These are phyloP conservation scores for Polydrusus tereticollis DNA, from an alignment of 2,888 invertebrate genomes.

Conservation along the genomic window DNA sequence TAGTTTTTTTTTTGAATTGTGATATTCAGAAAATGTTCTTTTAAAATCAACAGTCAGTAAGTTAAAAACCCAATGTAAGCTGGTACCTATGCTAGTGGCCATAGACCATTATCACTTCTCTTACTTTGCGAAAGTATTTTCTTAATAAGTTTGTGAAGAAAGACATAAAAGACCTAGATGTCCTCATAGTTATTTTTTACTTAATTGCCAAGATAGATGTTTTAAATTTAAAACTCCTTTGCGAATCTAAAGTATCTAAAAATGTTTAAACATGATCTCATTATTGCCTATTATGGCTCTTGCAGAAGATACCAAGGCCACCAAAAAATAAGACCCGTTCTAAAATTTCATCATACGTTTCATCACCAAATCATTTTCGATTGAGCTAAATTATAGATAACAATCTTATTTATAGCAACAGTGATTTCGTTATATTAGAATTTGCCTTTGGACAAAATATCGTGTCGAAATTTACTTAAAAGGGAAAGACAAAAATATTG, in stretches of 20 bases:
- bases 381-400: conserved; percentile 38
- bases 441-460: not conserved
- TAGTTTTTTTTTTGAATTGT: too few relatives aligned
- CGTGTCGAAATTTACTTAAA: not conserved
- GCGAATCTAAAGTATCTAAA: not conserved
- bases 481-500: not conserved
- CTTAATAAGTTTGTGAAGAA: too few relatives aligned
- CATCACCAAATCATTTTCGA: conserved; percentile 32
- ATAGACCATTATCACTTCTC: too few relatives aligned
- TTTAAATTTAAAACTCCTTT: too few relatives aligned
- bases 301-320: conserved; percentile 21
- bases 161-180: too few relatives aligned
- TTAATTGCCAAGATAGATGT: too few relatives aligned
- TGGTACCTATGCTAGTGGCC: too few relatives aligned
- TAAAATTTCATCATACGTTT: conserved; percentile 36
- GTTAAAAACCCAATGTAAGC: too few relatives aligned
- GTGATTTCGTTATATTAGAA: conserved; percentile 22
- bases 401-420: conserved; percentile 32
- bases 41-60: too few relatives aligned
- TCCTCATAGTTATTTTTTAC: too few relatives aligned
- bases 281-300: not conserved
- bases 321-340: conserved; percentile 28
- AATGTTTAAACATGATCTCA: not conserved
- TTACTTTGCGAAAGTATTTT: too few relatives aligned
- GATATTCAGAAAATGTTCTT: too few relatives aligned